A percentile compares a stretch with the other conserved stretches of the same genome.
These are phyloP conservation scores for Oryzias dopingdopingensis DNA, from an alignment of 2,797 vertebrate genomes.

Conservation along the genomic window DNA sequence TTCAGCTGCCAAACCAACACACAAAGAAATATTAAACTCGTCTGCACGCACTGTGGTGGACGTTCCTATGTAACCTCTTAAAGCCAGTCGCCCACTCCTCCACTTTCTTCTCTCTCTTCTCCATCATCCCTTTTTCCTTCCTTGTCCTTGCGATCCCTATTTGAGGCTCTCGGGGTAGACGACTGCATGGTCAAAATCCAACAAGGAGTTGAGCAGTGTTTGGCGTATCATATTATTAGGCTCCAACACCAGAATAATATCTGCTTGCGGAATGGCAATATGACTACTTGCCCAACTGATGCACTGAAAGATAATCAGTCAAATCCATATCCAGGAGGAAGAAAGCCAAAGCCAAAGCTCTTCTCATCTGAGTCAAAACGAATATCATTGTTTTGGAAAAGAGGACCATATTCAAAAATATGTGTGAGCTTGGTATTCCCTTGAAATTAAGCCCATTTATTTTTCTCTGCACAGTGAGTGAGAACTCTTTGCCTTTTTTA, in stretches of 20 bases:
- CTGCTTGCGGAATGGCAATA: constrained; percentile 52
- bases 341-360: constrained; percentile 59
- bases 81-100: constrained; percentile 32
- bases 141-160: constrained; percentile 31
- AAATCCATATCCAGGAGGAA: constrained; percentile 63
- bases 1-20: constrained; percentile 52
- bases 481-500: neutral
- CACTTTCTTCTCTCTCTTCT: constrained; percentile 32
- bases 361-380: constrained; percentile 59
- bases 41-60: constrained; percentile 48
- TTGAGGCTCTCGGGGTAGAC: constrained; percentile 40
- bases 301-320: constrained; percentile 70
- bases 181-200: constrained; percentile 47
- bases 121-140: constrained; percentile 27
- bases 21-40: constrained; percentile 58
- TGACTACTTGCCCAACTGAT: constrained; percentile 63
- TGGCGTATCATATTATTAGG: constrained; percentile 67
- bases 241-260: constrained; percentile 53
- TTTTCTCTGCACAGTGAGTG: constrained; percentile 15
- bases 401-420: constrained; percentile 41
- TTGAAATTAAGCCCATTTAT: constrained; percentile 25
- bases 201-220: constrained; percentile 54
- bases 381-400: constrained; percentile 67
- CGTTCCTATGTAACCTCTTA: constrained; percentile 51
- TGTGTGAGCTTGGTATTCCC: constrained; percentile 18